Evolutionary conservation across 2,888 invertebrate genomes (phyloP), one percentile per base, ranked within the genome.

Genomic region (Tetanocera ferruginea): DNA sequence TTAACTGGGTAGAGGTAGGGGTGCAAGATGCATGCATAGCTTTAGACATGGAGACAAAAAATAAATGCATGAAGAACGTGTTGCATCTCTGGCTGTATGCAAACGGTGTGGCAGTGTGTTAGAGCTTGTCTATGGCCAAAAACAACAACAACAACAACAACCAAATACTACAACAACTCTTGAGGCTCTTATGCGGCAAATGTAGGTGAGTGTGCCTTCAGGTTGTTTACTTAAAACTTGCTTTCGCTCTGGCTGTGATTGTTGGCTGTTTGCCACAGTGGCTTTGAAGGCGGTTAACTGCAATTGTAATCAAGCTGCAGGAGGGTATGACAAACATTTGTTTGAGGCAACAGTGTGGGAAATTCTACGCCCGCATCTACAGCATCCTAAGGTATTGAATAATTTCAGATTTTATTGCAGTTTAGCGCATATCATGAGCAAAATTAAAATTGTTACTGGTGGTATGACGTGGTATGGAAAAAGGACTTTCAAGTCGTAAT

Each of bases 261-360:
- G 25, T 31, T 6, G 28, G 34, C 3, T 34, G 17, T 8, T 31
- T n/a, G 64, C n/a, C 14, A 28, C 57, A 60, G 64, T 64, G 64
- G 64, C 64, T n/a, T 31, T 51, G n/a, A 23, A 19, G n/a, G 28
- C 19, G 23, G 51, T 5, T 31, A 60, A 34, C 55, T n/a, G 71
- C 52, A 28, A 25, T 51, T 69, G 69, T 28, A 51, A 23, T 57
- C 28, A 28, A 14, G 70, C 70, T 52, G 52, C 28, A 52, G 71
- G 71, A 52, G 71, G 71, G 31, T 25, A 52, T 71, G 71, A 4
- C 52, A 55, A 57, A 28, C 52, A 43, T 60, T 60, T 28, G 37
- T 55, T 60, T 55, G 34, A 43, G 52, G 64, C 64, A 19, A 51
- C n/a, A 74, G 74, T 74, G 74, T 74, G 74, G 74, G 74, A 74